Percentiles rank a stretch among this genome's conserved stretches.
phyloP scores from a whole-genome alignment of 2,888 invertebrate genomes.

The Ganaspis brasiliensis region DNA sequence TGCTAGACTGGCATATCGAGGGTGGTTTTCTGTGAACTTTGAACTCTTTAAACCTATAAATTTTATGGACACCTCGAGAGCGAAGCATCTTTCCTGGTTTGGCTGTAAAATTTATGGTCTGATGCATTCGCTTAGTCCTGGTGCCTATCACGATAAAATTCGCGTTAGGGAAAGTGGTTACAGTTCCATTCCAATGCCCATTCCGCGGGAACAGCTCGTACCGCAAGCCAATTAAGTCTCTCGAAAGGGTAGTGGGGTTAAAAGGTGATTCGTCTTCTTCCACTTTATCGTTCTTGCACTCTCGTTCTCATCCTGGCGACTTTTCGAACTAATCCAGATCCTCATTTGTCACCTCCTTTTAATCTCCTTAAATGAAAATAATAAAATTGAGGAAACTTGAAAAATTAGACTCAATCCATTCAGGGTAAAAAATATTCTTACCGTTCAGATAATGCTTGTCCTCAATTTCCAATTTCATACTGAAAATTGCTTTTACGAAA shows the following conservation, averaged over 20 bases:
- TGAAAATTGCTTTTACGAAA: neutral
- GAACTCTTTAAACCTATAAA: slow-evolving; percentile 63
- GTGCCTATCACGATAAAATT: slow-evolving; percentile 65
- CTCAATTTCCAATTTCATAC: neutral
- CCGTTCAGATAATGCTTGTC: neutral
- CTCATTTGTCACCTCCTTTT: slow-evolving; percentile 32
- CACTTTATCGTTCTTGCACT: slow-evolving; percentile 40
- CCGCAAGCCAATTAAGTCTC: slow-evolving; percentile 70
- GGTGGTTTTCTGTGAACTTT: slow-evolving; percentile 50
- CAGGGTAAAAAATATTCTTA: neutral
- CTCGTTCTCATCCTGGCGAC: slow-evolving; percentile 48
- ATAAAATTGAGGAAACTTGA: neutral
- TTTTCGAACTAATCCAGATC: slow-evolving; percentile 49
- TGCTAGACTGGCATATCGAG: slow-evolving; percentile 16
- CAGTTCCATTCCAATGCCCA: slow-evolving; percentile 62
- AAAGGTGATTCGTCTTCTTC: slow-evolving; percentile 70
- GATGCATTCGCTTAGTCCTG: slow-evolving; percentile 65
- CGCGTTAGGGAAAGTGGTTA: slow-evolving; percentile 73
- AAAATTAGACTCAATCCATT: neutral
- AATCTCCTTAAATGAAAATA: neutral
- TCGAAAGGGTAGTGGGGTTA: slow-evolving; percentile 61
- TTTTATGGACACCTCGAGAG: slow-evolving; percentile 66
- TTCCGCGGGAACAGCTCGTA: slow-evolving; percentile 58
- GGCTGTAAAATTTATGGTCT: slow-evolving; percentile 71
- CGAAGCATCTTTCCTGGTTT: slow-evolving; percentile 58